Evolutionary conservation across 2,797 vertebrate genomes (phyloP).

Genomic region (Eospalax fontanierii): DNA sequence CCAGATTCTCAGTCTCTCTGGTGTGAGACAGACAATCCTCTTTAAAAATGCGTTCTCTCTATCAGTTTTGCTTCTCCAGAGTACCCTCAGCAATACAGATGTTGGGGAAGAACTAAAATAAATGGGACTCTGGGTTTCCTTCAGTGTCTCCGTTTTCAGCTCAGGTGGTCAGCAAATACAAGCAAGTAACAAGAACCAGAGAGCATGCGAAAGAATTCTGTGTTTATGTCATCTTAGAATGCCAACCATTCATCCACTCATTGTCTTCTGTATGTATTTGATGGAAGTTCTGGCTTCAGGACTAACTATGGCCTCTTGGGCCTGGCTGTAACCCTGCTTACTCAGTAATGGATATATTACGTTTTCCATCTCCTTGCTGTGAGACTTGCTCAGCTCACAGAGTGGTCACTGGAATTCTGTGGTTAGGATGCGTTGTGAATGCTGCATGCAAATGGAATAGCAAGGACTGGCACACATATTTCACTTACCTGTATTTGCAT

Average conservation of each 20-base stretch:
- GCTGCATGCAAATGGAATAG: neutral
- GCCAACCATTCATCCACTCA: too few species aligned
- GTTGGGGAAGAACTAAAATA: constrained; percentile 1
- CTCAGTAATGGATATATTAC: neutral
- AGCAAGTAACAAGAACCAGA: neutral
- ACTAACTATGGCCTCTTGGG: neutral
- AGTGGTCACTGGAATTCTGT: neutral
- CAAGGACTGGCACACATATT: neutral
- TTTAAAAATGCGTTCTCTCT: too few species aligned
- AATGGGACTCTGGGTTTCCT: neutral
- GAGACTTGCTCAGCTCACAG: neutral
- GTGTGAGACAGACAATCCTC: too few species aligned
- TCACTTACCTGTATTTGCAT: neutral
- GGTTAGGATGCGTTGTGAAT: neutral
- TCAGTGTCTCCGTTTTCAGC: neutral
- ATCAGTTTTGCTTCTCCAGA: too few species aligned
- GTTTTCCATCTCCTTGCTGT: neutral
- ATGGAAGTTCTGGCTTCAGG: constrained; percentile 25
- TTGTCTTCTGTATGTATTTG: neutral
- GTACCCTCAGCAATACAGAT: too few species aligned
- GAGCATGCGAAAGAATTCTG: neutral
- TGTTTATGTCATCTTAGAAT: neutral
- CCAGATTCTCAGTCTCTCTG: too few species aligned
- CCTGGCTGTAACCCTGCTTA: neutral
- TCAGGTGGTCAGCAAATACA: neutral